Evolutionary conservation across 1,140 invertebrate species (phyloP).

Genomic region (Teleogryllus occipitalis): DNA sequence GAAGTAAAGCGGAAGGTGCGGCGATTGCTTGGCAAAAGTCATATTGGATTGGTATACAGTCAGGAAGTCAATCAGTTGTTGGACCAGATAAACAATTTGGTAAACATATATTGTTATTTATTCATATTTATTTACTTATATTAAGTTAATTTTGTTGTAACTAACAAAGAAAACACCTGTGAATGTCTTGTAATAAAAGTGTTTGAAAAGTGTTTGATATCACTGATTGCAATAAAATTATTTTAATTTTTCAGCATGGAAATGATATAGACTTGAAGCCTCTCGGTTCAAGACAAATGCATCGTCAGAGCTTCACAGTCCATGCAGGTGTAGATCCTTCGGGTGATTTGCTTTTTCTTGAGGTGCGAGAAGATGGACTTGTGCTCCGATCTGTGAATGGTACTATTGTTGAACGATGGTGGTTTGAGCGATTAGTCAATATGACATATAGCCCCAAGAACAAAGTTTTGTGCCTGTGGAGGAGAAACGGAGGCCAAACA

Average conservation of each 20-base stretch:
- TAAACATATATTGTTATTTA: slow-evolving; percentile 40
- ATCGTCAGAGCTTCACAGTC: slow-evolving; percentile 96
- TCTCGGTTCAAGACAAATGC: slow-evolving; percentile 79
- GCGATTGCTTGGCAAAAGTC: slow-evolving; percentile 91
- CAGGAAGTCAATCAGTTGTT: slow-evolving; percentile 95
- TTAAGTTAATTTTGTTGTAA: slow-evolving; percentile 6
- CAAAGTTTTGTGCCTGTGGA: slow-evolving; percentile 93
- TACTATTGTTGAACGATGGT: slow-evolving; percentile 95
- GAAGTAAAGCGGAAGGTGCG: slow-evolving; percentile 89
- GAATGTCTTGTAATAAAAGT: not conserved
- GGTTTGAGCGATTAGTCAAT: slow-evolving; percentile 97
- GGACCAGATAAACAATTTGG: slow-evolving; percentile 90
- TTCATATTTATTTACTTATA: not conserved
- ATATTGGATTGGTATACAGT: slow-evolving; percentile 94
- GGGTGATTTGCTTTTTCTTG: slow-evolving; percentile 91
- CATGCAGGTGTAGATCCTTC: slow-evolving; percentile 86
- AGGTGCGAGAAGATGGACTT: slow-evolving; percentile 96
- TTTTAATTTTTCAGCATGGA: slow-evolving; percentile 58
- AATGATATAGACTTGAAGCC: slow-evolving; percentile 97
- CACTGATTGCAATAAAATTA: not conserved
- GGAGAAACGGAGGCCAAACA: slow-evolving; percentile 78
- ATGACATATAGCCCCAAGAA: slow-evolving; percentile 99
- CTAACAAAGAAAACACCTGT: no score
- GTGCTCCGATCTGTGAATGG: slow-evolving; percentile 87
- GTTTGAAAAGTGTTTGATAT: not conserved